These are phyloP conservation scores for Babyrousa celebensis DNA, from an alignment of 2,797 vertebrate species.

Conservation along the genomic window DNA sequence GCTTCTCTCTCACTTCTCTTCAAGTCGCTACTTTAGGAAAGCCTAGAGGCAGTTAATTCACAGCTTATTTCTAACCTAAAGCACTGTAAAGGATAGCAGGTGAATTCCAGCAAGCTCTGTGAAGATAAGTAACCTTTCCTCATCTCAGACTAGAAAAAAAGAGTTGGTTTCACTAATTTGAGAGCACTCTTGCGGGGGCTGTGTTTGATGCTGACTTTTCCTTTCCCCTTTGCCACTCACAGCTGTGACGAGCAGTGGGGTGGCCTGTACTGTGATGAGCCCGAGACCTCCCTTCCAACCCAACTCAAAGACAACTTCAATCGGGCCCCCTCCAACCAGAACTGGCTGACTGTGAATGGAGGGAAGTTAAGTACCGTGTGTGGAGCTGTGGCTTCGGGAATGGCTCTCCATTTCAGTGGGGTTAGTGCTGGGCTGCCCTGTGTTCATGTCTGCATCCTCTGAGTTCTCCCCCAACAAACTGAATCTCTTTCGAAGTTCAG, in stretches of 20 bases:
- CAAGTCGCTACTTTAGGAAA: neutral
- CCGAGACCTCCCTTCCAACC: constrained; percentile 94
- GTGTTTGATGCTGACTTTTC: constrained; percentile 70
- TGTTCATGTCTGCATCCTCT: neutral
- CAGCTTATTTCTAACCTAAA: constrained; percentile 39
- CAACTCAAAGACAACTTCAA: constrained; percentile 99
- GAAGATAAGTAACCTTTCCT: constrained; percentile 46
- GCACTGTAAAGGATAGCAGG: neutral
- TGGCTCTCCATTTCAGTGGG: constrained; percentile 98
- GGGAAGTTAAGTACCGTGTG: constrained; percentile 98
- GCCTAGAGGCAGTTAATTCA: neutral
- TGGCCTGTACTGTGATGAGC: constrained; percentile 97
- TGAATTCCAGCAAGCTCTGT: constrained; percentile 34
- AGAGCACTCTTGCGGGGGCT: neutral
- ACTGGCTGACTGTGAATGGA: constrained; percentile 97
- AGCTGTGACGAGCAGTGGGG: constrained; percentile 98
- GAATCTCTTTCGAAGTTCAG: constrained; percentile 19
- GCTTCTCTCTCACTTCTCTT: too few relatives aligned
- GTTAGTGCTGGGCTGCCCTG: constrained; percentile 88
- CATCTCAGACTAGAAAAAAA: constrained; percentile 16
- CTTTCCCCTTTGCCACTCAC: constrained; percentile 82
- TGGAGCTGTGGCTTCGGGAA: constrained; percentile 97
- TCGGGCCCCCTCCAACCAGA: constrained; percentile 95
- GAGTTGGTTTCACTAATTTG: neutral
- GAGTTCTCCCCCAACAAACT: neutral